Evolutionary conservation across 2,797 vertebrate species (phyloP).

Genomic region (Phylloscopus collybita): DNA sequence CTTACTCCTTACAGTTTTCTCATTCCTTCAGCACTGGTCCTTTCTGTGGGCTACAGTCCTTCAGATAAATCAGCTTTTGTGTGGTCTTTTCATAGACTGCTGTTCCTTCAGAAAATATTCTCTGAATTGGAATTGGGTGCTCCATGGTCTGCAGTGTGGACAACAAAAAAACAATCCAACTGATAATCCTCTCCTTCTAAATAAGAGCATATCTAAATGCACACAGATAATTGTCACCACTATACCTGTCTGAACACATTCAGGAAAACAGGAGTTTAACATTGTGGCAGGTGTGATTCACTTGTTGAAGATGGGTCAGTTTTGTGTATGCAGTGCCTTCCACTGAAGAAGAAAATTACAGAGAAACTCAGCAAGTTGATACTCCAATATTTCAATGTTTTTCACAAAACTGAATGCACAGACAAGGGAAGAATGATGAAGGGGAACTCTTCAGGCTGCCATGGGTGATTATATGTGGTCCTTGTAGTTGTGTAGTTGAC

Average conservation of each 20-base stretch:
- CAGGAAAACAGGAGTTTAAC: not conserved
- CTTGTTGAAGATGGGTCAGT: not conserved
- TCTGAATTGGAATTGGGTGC: not conserved
- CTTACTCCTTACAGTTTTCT: not conserved
- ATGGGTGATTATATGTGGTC: not conserved
- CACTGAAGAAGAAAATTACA: not conserved
- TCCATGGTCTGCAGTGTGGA: not conserved
- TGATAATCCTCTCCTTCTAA: not conserved
- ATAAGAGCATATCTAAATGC: not conserved
- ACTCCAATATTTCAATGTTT: not conserved
- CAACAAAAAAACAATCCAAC: not conserved
- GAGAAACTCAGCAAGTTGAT: not conserved
- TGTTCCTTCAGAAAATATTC: not conserved
- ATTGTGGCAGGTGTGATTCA: not conserved
- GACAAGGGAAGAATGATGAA: not conserved
- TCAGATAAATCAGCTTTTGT: not conserved
- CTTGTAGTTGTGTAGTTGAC: not conserved
- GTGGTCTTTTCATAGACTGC: not conserved
- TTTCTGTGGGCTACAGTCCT: not conserved
- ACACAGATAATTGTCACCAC: not conserved
- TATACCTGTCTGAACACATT: not conserved
- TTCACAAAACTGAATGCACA: not conserved
- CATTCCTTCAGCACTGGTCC: not conserved
- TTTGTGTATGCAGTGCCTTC: not conserved
- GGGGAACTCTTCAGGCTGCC: not conserved